Evolutionary conservation across 2,113 vertebrate genomes (phyloP).

Genomic region (Oxyura jamaicensis): DNA sequence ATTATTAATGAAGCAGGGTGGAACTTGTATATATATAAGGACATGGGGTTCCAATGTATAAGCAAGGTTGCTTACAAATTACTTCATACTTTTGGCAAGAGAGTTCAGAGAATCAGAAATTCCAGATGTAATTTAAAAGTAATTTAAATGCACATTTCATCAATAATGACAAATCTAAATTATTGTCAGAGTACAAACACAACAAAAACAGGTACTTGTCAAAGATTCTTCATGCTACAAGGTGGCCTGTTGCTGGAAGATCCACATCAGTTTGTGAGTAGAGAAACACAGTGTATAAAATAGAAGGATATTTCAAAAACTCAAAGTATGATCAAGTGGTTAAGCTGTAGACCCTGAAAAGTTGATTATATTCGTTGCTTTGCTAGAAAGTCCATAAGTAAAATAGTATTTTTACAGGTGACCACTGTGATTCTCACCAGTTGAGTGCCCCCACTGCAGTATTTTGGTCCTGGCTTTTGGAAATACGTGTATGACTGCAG

Average conservation of each 20-base stretch:
- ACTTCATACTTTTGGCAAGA: not conserved
- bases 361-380: not conserved
- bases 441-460: not conserved
- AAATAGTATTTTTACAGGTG: not conserved
- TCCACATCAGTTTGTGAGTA: not conserved
- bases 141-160: not conserved
- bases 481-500: not conserved
- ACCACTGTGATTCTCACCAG: not conserved
- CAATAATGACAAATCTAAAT: not conserved
- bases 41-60: not conserved
- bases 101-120: not conserved
- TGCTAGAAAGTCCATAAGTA: not conserved
- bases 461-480: not conserved
- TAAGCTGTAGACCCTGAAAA: not conserved
- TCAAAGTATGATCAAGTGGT: not conserved
- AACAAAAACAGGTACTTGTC: not conserved
- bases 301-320: not conserved
- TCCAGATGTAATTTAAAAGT: not conserved
- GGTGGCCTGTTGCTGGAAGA: not conserved
- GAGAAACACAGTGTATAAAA: not conserved
- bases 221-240: not conserved
- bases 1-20: slow-evolving; percentile 4
- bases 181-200: not conserved
- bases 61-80: not conserved
- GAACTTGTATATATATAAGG: not conserved